phyloP scores from a whole-genome alignment of 2,888 invertebrate species.

The Mythimna ferrago region DNA sequence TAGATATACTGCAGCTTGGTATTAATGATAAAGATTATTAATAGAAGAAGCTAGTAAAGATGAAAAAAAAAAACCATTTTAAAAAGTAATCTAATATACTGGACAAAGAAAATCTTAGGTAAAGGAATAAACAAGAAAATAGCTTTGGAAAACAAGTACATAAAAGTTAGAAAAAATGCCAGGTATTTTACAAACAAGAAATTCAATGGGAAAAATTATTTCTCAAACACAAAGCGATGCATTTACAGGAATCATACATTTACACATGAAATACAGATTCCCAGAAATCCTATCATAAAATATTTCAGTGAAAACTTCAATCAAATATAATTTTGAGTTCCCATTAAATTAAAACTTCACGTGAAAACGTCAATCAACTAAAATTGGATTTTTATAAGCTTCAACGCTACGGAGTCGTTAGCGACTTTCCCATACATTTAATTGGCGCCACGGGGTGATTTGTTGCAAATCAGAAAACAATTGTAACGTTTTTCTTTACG shows the following conservation, averaged over 20 bases:
- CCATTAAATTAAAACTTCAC: slow-evolving; percentile 13
- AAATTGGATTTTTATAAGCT: slow-evolving; percentile 34
- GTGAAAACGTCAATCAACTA: slow-evolving; percentile 16
- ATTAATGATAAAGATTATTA: background rate
- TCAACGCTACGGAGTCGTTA: slow-evolving; percentile 15
- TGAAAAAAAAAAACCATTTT: background rate
- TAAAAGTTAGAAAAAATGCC: background rate
- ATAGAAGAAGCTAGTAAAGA: background rate
- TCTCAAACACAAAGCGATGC: background rate
- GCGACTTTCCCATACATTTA: slow-evolving; percentile 20
- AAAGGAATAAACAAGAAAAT: background rate
- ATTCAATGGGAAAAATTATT: background rate
- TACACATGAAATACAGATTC: background rate
- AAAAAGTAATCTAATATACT: background rate
- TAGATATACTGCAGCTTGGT: background rate
- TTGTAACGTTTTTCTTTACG: background rate
- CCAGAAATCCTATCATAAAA: background rate
- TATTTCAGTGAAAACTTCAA: slow-evolving; percentile 3
- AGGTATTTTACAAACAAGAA: background rate
- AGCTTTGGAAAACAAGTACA: too few relatives aligned
- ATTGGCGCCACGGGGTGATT: slow-evolving; percentile 2
- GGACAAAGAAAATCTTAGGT: background rate
- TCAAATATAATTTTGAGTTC: slow-evolving; percentile 23
- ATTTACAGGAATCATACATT: background rate
- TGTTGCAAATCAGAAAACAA: slow-evolving; percentile 27